phyloP scores from a whole-genome alignment of 2,113 vertebrate species.

The Ivindomyrus marchei region DNA sequence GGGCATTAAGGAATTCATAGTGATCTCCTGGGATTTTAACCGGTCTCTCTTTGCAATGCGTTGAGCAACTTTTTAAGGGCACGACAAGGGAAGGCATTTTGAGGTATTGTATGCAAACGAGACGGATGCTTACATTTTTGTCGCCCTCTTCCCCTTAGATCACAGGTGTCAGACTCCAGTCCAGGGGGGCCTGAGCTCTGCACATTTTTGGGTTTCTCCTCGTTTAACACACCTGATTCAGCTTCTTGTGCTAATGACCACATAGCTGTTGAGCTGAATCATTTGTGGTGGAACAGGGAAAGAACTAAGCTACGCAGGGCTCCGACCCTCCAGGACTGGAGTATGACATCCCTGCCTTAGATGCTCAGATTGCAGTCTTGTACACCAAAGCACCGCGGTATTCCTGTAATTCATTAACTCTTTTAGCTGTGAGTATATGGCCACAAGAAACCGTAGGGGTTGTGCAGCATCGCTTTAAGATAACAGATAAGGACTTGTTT shows the following conservation, averaged over 20 bases:
- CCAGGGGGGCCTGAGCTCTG: no score
- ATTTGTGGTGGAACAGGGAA: no score
- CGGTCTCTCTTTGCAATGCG: not conserved
- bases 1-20: not conserved
- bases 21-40: not conserved
- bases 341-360: no score
- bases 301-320: no score
- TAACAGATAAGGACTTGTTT: not conserved
- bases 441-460: not conserved
- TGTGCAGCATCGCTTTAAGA: not conserved
- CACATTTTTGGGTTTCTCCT: no score
- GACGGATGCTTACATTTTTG: not conserved
- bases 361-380: not conserved
- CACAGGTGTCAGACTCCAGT: no score
- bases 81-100: not conserved
- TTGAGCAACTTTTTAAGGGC: not conserved
- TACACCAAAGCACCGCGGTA: not conserved
- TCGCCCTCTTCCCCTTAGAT: not conserved
- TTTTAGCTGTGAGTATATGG: not conserved
- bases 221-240: no score
- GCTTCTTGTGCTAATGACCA: no score
- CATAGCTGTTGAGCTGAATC: no score
- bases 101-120: not conserved
- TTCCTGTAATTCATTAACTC: not conserved
- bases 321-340: no score